Base-by-base conservation (phyloP, 1,140 invertebrate genomes). In the Drosophila trapezifrons region DNA sequence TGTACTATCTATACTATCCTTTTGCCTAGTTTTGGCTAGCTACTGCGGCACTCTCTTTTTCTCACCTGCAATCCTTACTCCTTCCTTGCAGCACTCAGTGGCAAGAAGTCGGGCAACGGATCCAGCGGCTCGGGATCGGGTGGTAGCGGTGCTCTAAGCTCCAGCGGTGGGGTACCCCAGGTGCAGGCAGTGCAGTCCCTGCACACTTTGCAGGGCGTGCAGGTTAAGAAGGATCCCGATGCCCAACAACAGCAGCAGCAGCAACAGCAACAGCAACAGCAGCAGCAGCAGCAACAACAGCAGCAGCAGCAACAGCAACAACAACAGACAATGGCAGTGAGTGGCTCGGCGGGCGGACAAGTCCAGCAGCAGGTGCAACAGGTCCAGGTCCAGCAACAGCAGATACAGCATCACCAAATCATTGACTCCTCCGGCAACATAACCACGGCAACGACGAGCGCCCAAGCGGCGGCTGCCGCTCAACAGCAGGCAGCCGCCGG, bases 191-290 rank as follows among this genome's bases (percentile, higher is more conserved):
- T 92, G 35, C 91, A 92, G 64, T 91, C 91, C 7, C 37, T 92
- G 46, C 91, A 92, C 45, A 91, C 90, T 3, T 22, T 92, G 58
- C 91, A 92, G 42, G 78, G 91, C 22, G 90, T 92, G 18, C 91
- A 91, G 69, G 91, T 92, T 7, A 92, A 92, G 35, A 92, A 92
- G 65, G 91, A 92, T 75, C 91, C 91, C 32, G 91, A 92, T 79
- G 89, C 87, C n/a, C 90, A 90, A 27, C 78, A 90, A 32, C 80
- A 86, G 6, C 80, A 89, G 13, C 83, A 87, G 1, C 81, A 84
- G 0, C 76, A 81, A 0, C 80, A 82, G 0, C 80, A 81, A 3
- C 85, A 90, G 2, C 80, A 85, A 2, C 73, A 78, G 0, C 83
- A 79, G 0, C 86, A 90, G 0, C 87, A 87, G 0, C 80, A 84